Conservation (phyloP, 2,797 vertebrate genomes). For the Propithecus deckenii region DNA sequence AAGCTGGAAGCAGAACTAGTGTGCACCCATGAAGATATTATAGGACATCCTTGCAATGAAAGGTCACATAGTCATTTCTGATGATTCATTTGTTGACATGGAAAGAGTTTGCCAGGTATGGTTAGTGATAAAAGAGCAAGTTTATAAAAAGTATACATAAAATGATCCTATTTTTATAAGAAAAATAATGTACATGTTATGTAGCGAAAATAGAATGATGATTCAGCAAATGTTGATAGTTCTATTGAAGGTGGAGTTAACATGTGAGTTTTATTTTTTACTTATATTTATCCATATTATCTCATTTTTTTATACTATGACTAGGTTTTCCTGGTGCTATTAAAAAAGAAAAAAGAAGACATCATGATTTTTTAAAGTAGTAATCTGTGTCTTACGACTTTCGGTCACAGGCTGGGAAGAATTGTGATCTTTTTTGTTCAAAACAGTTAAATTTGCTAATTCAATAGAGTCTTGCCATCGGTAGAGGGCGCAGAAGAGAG, state of each 20-base stretch:
- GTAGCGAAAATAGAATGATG: neutral
- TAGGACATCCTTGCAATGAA: neutral
- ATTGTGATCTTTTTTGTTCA: neutral
- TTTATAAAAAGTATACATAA: neutral
- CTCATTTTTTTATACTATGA: neutral
- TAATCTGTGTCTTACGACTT: neutral
- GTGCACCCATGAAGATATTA: neutral
- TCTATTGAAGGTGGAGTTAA: neutral
- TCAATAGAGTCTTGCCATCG: neutral
- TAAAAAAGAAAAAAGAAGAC: neutral
- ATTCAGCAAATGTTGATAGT: neutral
- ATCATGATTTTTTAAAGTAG: neutral
- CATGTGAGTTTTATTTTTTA: conserved; percentile 1
- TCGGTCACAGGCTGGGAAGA: neutral
- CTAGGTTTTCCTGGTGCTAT: neutral
- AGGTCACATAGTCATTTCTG: neutral
- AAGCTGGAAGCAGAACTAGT: neutral
- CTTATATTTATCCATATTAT: neutral
- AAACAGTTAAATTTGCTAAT: neutral
- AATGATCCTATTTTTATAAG: neutral
- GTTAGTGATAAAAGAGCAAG: neutral
- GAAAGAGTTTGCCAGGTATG: neutral
- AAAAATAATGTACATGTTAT: neutral
- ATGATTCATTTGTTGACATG: neutral
- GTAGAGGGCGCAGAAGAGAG: conserved; percentile 55